Evolutionary conservation across 2,888 invertebrate genomes (phyloP).

Genomic region (Cryptus armator): DNA sequence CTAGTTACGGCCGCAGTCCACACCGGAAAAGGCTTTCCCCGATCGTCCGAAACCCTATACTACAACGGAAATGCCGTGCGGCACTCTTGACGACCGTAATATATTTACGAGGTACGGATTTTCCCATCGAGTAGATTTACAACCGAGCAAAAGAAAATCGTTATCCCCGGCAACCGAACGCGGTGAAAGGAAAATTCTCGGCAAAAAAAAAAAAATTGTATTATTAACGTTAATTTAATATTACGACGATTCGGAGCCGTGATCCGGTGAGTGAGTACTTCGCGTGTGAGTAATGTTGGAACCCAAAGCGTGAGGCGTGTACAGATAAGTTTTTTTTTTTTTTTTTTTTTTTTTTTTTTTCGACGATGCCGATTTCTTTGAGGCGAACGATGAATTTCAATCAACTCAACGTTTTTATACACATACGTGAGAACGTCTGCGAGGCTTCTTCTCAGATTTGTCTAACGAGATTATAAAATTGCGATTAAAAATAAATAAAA

Average conservation of each 20-base stretch:
- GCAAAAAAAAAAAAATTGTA: not conserved
- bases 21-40: conserved; percentile 24
- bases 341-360: not conserved
- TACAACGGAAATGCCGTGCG: not conserved
- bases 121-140: not conserved
- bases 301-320: conserved; percentile 50
- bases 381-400: conserved; percentile 49
- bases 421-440: not conserved
- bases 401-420: not conserved
- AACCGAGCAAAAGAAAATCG: not conserved
- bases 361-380: conserved; percentile 34
- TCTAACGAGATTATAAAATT: conserved; percentile 2
- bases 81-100: conserved; percentile 1
- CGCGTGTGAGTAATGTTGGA: conserved; percentile 25
- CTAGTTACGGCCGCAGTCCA: not conserved
- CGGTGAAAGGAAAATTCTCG: conserved; percentile 10
- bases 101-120: conserved; percentile 22
- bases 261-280: conserved; percentile 11
- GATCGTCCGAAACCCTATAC: not conserved
- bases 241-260: not conserved
- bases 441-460: not conserved
- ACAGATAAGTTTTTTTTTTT: conserved; percentile 40
- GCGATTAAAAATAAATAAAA: not conserved
- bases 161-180: not conserved
- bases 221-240: not conserved